phyloP scores from a whole-genome alignment of 1,140 invertebrate species.

The Caenorhabditis brenneri region DNA sequence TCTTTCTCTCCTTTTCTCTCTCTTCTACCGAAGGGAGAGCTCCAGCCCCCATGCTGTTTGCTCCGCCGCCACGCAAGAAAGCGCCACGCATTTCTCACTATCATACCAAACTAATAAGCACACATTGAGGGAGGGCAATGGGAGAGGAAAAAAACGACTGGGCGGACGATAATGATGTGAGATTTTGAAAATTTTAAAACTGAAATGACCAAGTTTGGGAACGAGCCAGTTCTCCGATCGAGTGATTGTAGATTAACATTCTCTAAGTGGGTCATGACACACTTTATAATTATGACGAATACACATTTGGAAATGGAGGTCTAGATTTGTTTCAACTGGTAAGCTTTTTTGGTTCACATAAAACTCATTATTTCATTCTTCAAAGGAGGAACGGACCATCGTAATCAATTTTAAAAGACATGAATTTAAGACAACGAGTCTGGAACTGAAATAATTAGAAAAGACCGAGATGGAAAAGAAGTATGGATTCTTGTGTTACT shows the following conservation, averaged over 20 bases:
- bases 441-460: too few species aligned
- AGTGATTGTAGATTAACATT: neutral
- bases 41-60: conserved; percentile 7
- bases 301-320: neutral
- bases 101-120: conserved; percentile 41
- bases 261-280: conserved; percentile 12
- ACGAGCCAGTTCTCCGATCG: neutral
- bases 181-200: neutral
- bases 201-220: neutral
- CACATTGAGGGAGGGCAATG: neutral
- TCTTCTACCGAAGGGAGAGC: too few species aligned
- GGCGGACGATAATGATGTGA: conserved; percentile 5
- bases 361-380: too few species aligned
- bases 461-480: too few species aligned
- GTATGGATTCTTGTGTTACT: too few species aligned
- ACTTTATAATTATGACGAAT: conserved; percentile 15
- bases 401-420: too few species aligned
- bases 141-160: neutral
- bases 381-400: too few species aligned
- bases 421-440: too few species aligned
- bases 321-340: too few species aligned
- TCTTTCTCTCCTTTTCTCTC: too few species aligned
- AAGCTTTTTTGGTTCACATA: too few species aligned
- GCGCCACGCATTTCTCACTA: conserved; percentile 40
- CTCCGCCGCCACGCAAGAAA: conserved; percentile 1